Evolutionary conservation across 2,888 invertebrate species (phyloP).

Genomic region (Blomia tropicalis): DNA sequence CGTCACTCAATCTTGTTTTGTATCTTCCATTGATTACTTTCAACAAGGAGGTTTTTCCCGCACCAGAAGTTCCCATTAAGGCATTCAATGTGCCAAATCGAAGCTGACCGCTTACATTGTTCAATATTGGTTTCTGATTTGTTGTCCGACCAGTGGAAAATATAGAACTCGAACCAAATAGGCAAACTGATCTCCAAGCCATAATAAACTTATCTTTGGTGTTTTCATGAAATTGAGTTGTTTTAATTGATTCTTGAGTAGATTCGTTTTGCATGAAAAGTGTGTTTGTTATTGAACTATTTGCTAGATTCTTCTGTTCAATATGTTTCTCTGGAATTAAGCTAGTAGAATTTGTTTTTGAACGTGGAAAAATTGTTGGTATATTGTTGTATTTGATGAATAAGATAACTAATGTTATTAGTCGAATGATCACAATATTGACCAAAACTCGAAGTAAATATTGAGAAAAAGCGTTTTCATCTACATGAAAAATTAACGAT

Average conservation of each 20-base stretch:
- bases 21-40: neutral
- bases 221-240: neutral
- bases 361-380: neutral
- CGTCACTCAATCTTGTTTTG: neutral
- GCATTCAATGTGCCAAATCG: neutral
- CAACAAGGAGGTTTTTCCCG: conserved; percentile 12
- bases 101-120: neutral
- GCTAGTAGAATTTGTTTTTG: neutral
- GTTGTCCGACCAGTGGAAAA: neutral
- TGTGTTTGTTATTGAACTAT: neutral
- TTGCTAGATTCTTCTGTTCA: neutral
- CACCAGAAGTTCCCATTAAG: conserved; percentile 9
- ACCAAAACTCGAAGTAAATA: neutral
- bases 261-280: neutral
- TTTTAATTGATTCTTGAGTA: neutral
- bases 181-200: neutral
- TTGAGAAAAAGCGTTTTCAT: neutral
- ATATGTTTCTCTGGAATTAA: neutral
- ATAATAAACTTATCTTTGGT: neutral
- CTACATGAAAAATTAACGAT: neutral
- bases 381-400: neutral
- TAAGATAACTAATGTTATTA: neutral
- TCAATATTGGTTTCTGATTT: neutral
- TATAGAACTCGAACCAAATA: neutral
- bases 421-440: neutral